Percentiles rank a stretch among this genome's conserved stretches.
These are phyloP conservation scores for Cyclophora punctaria DNA, from an alignment of 2,888 invertebrate genomes.

Conservation along the genomic window DNA sequence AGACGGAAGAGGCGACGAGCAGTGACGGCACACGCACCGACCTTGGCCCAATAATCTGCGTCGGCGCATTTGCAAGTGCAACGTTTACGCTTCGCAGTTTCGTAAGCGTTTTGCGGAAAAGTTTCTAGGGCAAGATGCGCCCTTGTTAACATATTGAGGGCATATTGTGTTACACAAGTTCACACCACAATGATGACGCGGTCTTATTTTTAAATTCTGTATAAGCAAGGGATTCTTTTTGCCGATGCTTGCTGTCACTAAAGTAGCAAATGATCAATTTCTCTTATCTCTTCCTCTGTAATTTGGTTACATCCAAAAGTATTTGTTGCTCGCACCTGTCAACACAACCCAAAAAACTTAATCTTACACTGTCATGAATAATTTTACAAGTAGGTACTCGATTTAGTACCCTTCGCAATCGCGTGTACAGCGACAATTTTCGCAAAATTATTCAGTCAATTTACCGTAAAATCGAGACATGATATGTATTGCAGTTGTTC, in stretches of 20 bases:
- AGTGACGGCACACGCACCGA: constrained; percentile 8
- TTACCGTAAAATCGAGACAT: constrained; percentile 12
- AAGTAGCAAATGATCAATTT: too few species aligned
- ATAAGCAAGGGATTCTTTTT: too few species aligned
- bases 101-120: constrained; percentile 43
- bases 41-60: constrained; percentile 60
- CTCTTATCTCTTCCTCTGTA: too few species aligned
- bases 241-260: too few species aligned
- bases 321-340: too few species aligned
- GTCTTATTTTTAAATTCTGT: too few species aligned
- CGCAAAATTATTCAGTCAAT: constrained; percentile 13
- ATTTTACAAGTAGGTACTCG: too few species aligned
- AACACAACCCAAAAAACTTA: too few species aligned
- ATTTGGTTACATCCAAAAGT: too few species aligned
- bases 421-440: constrained; percentile 14
- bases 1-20: neutral
- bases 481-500: constrained; percentile 9
- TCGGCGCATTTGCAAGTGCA: constrained; percentile 43
- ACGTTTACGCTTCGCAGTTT: constrained; percentile 34
- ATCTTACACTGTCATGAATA: too few species aligned
- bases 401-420: neutral
- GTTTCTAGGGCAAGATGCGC: constrained; percentile 37
- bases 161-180: neutral
- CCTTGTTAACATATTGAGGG: constrained; percentile 1
- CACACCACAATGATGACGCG: too few species aligned